These are phyloP conservation scores for Eilema sororculum DNA, from an alignment of 2,888 invertebrate species.

Conservation along the genomic window DNA sequence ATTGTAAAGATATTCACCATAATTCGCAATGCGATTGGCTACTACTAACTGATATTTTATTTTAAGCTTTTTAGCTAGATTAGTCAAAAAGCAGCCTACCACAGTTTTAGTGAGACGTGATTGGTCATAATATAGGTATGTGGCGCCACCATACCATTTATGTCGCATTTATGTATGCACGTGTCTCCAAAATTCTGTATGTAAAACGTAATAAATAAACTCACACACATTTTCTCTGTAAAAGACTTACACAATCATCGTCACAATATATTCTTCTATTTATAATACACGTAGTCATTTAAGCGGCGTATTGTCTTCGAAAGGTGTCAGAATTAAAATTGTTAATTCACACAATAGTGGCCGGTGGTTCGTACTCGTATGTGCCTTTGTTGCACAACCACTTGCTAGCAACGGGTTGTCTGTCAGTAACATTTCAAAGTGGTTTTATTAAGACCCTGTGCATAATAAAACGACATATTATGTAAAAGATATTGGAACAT, in stretches of 20 bases:
- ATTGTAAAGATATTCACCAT: no score
- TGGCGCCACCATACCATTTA: no score
- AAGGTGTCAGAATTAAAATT: constrained; percentile 47
- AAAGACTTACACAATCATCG: constrained; percentile 19
- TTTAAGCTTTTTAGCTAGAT: no score
- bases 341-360: constrained; percentile 51
- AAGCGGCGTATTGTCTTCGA: constrained; percentile 40
- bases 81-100: no score
- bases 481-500: not conserved
- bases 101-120: no score
- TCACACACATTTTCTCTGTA: constrained; percentile 6
- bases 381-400: constrained; percentile 36
- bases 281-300: constrained; percentile 12
- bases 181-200: not conserved
- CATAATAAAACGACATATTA: no score
- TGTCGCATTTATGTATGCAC: no score
- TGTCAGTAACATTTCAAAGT: constrained; percentile 38
- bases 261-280: constrained; percentile 13
- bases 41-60: no score
- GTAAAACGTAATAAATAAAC: not conserved
- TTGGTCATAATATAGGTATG: no score
- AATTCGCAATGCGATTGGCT: no score
- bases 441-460: no score
- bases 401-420: constrained; percentile 29
- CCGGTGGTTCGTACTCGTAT: constrained; percentile 34